Evolutionary conservation across 2,888 invertebrate genomes (phyloP).

Genomic region (Dolomedes plantarius): DNA sequence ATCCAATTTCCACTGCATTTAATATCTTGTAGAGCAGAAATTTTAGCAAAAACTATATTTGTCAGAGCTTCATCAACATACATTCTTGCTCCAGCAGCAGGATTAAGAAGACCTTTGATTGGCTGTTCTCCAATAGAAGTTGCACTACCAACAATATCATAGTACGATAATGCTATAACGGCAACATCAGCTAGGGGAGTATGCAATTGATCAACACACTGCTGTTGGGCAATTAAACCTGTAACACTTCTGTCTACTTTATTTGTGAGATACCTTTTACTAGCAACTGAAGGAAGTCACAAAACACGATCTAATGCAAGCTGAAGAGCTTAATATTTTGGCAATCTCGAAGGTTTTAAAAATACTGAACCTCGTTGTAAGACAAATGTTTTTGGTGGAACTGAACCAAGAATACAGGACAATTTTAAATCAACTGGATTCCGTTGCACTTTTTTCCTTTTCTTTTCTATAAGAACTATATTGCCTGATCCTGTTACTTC

Average conservation of each 20-base stretch:
- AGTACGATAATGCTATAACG: constrained; percentile 88
- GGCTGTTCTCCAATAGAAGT: constrained; percentile 98
- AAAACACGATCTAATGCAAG: constrained; percentile 87
- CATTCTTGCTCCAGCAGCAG: constrained; percentile 92
- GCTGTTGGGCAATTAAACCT: constrained; percentile 96
- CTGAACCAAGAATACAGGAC: constrained; percentile 90
- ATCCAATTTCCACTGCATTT: constrained; percentile 99
- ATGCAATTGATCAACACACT: constrained; percentile 97
- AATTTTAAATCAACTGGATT: constrained; percentile 92
- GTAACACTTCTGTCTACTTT: constrained; percentile 81
- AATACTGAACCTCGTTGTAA: constrained; percentile 79
- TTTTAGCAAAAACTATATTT: constrained; percentile 88
- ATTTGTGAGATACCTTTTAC: constrained; percentile 95
- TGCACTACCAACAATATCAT: constrained; percentile 89
- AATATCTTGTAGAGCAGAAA: constrained; percentile 84
- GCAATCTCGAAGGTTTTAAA: constrained; percentile 79
- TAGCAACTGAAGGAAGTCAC: constrained; percentile 90
- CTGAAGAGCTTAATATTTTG: constrained; percentile 81
- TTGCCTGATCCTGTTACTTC: constrained; percentile 90
- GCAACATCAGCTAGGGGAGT: constrained; percentile 97
- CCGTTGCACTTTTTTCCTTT: constrained; percentile 74
- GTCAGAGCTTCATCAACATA: constrained; percentile 95
- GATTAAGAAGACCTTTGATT: constrained; percentile 90
- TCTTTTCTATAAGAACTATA: constrained; percentile 77
- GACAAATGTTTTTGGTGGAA: constrained; percentile 86